Evolutionary conservation across 2,113 vertebrate genomes (phyloP).

Genomic region (Syrmaticus mikado): DNA sequence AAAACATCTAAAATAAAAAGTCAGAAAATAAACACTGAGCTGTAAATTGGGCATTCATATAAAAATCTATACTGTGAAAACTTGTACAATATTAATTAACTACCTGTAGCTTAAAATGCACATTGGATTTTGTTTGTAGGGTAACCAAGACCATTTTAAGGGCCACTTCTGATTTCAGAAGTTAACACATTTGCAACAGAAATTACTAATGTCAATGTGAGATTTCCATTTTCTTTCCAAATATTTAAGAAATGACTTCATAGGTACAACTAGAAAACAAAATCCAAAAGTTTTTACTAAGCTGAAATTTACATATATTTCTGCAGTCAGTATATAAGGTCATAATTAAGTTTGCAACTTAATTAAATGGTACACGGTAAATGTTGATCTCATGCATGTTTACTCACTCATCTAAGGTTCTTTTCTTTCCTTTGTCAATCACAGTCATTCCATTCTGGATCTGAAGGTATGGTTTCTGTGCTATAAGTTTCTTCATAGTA

Average conservation of each 20-base stretch:
- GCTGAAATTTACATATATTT: neutral
- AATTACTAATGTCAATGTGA: neutral
- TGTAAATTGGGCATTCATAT: neutral
- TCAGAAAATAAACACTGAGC: neutral
- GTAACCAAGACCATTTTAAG: neutral
- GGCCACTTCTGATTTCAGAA: neutral
- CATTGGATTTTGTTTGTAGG: neutral
- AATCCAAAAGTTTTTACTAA: neutral
- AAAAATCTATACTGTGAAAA: neutral
- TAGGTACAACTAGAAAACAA: neutral
- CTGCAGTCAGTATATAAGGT: neutral
- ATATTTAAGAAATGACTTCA: neutral
- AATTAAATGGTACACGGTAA: neutral
- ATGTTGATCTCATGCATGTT: rapidly evolving
- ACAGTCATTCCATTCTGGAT: conserved; percentile 87
- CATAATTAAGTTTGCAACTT: neutral
- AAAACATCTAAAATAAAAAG: conserved; percentile 85
- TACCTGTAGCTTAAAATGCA: neutral
- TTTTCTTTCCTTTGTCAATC: conserved; percentile 88
- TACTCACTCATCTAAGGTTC: conserved; percentile 91
- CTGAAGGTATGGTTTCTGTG: conserved; percentile 87
- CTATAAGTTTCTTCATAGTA: conserved; percentile 90
- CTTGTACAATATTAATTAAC: neutral
- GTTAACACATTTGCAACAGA: neutral
- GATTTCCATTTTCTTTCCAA: neutral